Evolutionary conservation across 2,113 vertebrate genomes (phyloP).

Genomic region (Brachypteracias leptosomus): DNA sequence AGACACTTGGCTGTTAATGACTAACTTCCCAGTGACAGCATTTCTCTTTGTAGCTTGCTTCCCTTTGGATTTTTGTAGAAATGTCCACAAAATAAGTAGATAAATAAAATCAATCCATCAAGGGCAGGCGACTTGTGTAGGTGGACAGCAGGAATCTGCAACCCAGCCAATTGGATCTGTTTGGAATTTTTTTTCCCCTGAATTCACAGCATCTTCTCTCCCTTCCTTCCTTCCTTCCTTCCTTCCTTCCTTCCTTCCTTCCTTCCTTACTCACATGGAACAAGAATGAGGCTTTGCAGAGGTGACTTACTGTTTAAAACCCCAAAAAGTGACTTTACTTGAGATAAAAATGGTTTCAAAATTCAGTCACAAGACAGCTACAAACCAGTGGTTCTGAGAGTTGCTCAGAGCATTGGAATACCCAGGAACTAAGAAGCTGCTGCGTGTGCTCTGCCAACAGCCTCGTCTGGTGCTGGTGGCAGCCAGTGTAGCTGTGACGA

Average conservation of each 20-base stretch:
- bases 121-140: neutral
- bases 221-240: neutral
- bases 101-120: neutral
- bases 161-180: neutral
- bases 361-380: neutral
- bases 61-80: neutral
- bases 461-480: neutral
- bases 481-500: neutral
- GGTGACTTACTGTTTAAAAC: neutral
- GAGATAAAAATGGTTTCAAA: neutral
- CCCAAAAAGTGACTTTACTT: neutral
- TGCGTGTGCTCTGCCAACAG: neutral
- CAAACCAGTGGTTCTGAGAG: neutral
- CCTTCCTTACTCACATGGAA: neutral
- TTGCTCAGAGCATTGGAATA: neutral
- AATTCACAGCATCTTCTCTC: neutral
- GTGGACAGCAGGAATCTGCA: constrained; percentile 6
- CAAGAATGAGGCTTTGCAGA: neutral
- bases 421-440: neutral
- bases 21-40: constrained; percentile 21
- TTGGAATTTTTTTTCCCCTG: neutral
- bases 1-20: constrained; percentile 40
- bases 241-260: neutral
- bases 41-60: neutral
- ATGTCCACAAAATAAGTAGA: neutral